phyloP scores from a whole-genome alignment of 2,888 invertebrate genomes.

The Microctonus aethiopoides region DNA sequence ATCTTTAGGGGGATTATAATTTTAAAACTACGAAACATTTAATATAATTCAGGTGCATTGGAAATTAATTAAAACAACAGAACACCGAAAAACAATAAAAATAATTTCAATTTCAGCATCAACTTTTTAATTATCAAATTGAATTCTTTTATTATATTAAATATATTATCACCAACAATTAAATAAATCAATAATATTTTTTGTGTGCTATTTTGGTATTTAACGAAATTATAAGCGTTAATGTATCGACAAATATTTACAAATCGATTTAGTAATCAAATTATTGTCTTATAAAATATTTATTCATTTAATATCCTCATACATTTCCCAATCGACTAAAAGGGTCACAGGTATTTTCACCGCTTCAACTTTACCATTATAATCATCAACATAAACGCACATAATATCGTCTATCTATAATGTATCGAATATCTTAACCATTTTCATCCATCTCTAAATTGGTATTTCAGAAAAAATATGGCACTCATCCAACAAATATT shows the following conservation, averaged over 20 bases:
- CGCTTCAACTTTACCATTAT: not conserved
- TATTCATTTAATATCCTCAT: not conserved
- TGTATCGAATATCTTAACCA: not conserved
- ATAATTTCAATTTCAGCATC: too few species aligned
- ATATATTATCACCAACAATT: not conserved
- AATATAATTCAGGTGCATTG: too few species aligned
- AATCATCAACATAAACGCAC: not conserved
- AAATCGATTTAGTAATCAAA: not conserved
- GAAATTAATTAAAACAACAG: too few species aligned
- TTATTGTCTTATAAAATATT: not conserved
- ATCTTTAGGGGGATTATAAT: too few species aligned
- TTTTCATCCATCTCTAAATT: not conserved
- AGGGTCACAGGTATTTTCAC: not conserved
- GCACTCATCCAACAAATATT: conserved; percentile 24
- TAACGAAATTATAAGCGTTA: not conserved
- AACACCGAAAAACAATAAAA: too few species aligned
- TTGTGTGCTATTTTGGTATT: not conserved
- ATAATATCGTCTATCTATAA: conserved; percentile 24
- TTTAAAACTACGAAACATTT: too few species aligned
- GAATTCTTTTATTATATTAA: too few species aligned
- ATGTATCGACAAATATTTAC: not conserved
- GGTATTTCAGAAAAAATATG: conserved; percentile 9
- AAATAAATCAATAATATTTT: not conserved
- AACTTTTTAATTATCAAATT: too few species aligned
- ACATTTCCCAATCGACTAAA: not conserved